Percentiles rank a stretch among this genome's conserved stretches.
Conservation (phyloP, 2,113 vertebrate genomes). For the Charina bottae region DNA sequence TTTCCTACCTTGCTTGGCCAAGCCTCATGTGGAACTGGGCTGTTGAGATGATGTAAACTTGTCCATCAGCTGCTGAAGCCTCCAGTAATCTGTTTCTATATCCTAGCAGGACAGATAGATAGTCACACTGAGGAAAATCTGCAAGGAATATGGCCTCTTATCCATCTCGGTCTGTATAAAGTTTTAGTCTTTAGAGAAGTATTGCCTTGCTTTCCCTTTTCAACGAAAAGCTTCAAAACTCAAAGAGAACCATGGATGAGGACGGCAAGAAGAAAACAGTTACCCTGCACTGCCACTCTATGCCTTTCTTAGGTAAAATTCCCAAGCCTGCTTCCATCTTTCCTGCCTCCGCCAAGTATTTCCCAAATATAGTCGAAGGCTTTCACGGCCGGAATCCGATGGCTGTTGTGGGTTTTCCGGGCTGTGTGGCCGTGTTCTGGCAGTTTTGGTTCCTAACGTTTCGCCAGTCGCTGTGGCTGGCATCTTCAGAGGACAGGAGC, state of each 20-base stretch:
- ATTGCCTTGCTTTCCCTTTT: background rate
- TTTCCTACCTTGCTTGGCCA: background rate
- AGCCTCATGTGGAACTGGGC: slow-evolving; percentile 59
- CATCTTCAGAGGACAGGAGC: no score
- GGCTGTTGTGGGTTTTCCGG: no score
- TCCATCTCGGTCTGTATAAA: background rate
- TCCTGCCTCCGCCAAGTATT: background rate
- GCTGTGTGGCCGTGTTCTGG: no score
- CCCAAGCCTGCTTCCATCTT: background rate
- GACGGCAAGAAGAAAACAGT: background rate
- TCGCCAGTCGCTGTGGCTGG: no score
- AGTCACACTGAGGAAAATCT: background rate
- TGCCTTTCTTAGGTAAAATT: background rate
- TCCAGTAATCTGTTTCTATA: slow-evolving; percentile 67
- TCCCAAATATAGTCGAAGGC: no score
- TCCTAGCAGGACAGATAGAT: slow-evolving; percentile 45
- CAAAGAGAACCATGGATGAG: background rate
- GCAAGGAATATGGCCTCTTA: background rate
- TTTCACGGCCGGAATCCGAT: no score
- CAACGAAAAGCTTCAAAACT: background rate
- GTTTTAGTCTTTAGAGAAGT: background rate
- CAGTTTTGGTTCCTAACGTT: no score
- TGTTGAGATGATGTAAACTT: slow-evolving; percentile 33
- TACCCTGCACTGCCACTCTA: no score
- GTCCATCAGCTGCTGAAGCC: slow-evolving; percentile 61